A percentile compares a stretch with the other conserved stretches of the same genome.
Conservation (phyloP, 2,113 vertebrate genomes). For the Macquaria australasica region DNA sequence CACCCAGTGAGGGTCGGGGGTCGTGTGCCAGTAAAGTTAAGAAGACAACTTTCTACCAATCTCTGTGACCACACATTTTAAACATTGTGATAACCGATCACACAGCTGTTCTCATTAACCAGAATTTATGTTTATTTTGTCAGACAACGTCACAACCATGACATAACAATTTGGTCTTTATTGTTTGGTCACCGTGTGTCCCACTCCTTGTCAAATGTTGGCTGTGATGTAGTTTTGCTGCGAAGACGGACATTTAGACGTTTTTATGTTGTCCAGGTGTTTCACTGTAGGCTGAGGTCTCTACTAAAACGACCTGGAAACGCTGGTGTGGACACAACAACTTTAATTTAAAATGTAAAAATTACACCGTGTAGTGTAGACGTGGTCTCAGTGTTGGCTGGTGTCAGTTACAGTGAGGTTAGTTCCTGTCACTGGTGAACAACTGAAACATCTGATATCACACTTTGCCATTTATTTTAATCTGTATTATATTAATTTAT, state of each 20-base stretch:
- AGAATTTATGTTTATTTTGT: neutral
- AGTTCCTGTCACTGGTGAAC: neutral
- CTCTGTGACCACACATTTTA: neutral
- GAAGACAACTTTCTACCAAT: too few relatives aligned
- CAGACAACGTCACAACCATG: neutral
- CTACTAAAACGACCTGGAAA: neutral
- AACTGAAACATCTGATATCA: conserved; percentile 2
- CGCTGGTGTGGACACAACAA: too few relatives aligned
- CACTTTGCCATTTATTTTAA: conserved; percentile 7
- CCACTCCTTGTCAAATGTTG: neutral
- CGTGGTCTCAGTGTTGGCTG: too few relatives aligned
- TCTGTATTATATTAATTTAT: neutral
- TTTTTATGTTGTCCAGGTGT: conserved; percentile 1
- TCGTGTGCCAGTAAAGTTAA: too few relatives aligned
- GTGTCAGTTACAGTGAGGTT: neutral
- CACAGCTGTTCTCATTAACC: neutral
- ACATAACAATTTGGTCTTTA: too few relatives aligned
- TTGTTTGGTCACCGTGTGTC: too few relatives aligned
- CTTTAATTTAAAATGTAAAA: too few relatives aligned
- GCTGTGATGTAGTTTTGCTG: neutral
- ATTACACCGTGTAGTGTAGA: too few relatives aligned
- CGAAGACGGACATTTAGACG: neutral
- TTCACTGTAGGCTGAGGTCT: neutral
- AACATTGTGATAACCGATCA: too few relatives aligned
- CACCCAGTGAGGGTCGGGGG: too few relatives aligned